Conservation (phyloP, 2,888 invertebrate genomes). For the Cataglyphis altisquamis region DNA sequence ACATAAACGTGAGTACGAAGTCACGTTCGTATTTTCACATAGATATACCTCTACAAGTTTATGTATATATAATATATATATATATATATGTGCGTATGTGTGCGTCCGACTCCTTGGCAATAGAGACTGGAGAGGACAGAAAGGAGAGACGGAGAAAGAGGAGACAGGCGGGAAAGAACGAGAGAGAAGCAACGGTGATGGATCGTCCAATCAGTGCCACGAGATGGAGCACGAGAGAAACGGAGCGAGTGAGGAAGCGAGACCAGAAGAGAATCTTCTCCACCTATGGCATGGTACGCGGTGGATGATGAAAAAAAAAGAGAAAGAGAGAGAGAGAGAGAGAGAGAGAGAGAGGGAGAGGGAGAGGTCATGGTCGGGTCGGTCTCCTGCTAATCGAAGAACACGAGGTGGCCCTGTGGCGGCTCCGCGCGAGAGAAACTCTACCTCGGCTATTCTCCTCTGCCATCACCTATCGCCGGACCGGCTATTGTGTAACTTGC, state of each 20-base stretch:
- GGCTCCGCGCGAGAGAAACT: slow-evolving; percentile 65
- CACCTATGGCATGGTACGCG: slow-evolving; percentile 78
- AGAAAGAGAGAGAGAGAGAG: slow-evolving; percentile 73
- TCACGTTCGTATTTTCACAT: not conserved
- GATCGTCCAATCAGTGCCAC: slow-evolving; percentile 89
- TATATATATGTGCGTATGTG: slow-evolving; percentile 42
- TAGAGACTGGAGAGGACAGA: slow-evolving; percentile 72
- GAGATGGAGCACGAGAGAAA: slow-evolving; percentile 85
- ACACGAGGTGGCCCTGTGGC: slow-evolving; percentile 77
- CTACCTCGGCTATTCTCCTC: slow-evolving; percentile 51
- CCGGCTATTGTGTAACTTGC: slow-evolving; percentile 63
- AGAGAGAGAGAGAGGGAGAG: slow-evolving; percentile 64
- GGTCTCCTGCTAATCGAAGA: slow-evolving; percentile 86
- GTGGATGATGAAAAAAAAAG: slow-evolving; percentile 64
- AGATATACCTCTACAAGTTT: not conserved
- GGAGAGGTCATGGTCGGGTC: slow-evolving; percentile 86
- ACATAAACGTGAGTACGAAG: slow-evolving; percentile 11
- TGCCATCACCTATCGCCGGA: slow-evolving; percentile 43
- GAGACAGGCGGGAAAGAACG: slow-evolving; percentile 54
- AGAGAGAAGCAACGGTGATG: slow-evolving; percentile 86
- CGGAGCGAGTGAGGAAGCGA: slow-evolving; percentile 72
- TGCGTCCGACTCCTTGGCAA: slow-evolving; percentile 73
- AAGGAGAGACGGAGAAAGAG: slow-evolving; percentile 68
- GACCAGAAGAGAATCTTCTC: slow-evolving; percentile 74
- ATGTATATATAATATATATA: not conserved